These are phyloP conservation scores for Corynorhinus townsendii DNA, from an alignment of 2,113 vertebrate species.

Conservation along the genomic window DNA sequence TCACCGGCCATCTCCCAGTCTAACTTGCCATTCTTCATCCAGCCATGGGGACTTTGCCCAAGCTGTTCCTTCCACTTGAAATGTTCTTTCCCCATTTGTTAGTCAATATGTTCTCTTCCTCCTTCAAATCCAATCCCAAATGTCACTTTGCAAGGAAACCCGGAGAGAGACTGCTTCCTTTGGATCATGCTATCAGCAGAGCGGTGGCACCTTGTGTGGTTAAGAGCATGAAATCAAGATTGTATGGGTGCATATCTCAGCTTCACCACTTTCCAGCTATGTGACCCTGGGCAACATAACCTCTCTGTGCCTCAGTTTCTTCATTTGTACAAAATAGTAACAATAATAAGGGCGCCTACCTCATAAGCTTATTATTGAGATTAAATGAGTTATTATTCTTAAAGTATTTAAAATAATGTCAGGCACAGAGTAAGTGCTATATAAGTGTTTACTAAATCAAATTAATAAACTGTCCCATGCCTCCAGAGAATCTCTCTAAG, in stretches of 20 bases:
- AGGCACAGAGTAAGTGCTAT: background rate
- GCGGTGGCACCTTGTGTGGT: background rate
- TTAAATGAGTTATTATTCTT: background rate
- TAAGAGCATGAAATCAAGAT: background rate
- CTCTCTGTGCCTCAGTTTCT: background rate
- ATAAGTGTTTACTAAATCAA: constrained; percentile 31
- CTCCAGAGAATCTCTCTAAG: constrained; percentile 2
- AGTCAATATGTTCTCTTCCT: background rate
- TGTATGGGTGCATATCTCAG: background rate
- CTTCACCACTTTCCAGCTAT: background rate
- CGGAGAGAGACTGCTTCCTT: background rate
- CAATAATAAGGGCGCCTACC: background rate
- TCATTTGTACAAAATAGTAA: background rate
- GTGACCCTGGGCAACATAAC: background rate
- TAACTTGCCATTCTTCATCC: background rate
- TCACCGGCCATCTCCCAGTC: background rate
- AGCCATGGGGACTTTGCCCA: background rate
- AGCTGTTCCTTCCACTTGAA: background rate
- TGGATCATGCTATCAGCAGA: background rate
- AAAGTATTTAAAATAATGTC: background rate
- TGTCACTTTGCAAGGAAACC: background rate
- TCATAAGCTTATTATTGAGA: background rate
- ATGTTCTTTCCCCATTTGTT: background rate
- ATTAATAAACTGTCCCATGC: constrained; percentile 37
- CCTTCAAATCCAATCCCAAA: background rate